Base-by-base conservation (phyloP, 2,113 vertebrate genomes). In the Alligator sinensis region DNA sequence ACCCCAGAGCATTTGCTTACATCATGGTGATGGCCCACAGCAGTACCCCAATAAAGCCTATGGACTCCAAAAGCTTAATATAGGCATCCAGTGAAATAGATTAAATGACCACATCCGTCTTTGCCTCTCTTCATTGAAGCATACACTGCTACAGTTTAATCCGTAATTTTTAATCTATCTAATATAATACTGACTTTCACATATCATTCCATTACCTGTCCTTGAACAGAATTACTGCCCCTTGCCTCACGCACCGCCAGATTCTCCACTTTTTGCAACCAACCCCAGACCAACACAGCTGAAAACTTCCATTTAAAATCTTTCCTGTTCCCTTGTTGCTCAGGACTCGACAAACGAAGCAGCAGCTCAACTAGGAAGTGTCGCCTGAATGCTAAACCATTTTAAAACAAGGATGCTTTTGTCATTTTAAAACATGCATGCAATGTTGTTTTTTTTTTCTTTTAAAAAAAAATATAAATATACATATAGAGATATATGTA, bases 21-120 rank as follows among this genome's bases (percentile, higher is more conserved):
- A 86, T 54, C 80, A 1, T 0, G n/a, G 57, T 4, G 2, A 2
- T 0, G 24, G 1, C 7, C 4, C 38, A 64, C 55, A 16, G 83
- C 57, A 4, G 59, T 0, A 11, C 21, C 30, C 5, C 13, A 64
- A 1, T 47, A 16, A 47, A 11, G 22, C 82, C 81, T 3, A 19
- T 6, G 1, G 58, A 3, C 0, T 19, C 4, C 28, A 15, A 18
- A 5, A 7, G 19, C 61, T 1, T 34, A n/a, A 9, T 47, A 0
- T 24, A 1, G 25, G 59, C 79, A 11, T 8, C 12, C 3, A 0
- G 61, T 0, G 1, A 6, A 81, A 3, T 84, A 2, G 14, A 4
- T 9, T 14, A 5, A 60, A 21, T 0, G 72, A 11, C 61, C 2
- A 12, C 55, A 11, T 4, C 24, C 28, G 11, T 1, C 24, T 11